These are phyloP conservation scores for Pollenia amentaria DNA, from an alignment of 2,888 invertebrate species.

Conservation along the genomic window DNA sequence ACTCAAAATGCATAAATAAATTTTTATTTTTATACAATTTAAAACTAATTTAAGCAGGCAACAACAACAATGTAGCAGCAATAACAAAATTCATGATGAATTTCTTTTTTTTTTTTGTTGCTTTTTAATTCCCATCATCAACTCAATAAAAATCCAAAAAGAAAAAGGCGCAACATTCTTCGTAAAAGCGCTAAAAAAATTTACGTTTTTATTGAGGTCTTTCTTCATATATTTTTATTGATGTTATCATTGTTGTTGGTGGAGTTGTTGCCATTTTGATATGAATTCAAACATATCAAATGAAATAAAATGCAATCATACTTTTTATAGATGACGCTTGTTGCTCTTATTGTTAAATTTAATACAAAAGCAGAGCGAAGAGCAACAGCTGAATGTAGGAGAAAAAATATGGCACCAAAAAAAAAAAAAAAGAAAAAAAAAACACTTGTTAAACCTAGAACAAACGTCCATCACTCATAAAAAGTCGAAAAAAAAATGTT, in stretches of 20 bases:
- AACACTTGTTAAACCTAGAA: slow-evolving; percentile 69
- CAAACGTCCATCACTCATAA: slow-evolving; percentile 67
- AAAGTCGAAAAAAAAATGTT: slow-evolving; percentile 24
- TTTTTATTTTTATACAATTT: slow-evolving; percentile 71
- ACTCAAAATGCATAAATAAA: slow-evolving; percentile 66
- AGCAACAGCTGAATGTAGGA: slow-evolving; percentile 45
- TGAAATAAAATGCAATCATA: slow-evolving; percentile 62
- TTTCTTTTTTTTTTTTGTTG: slow-evolving; percentile 55
- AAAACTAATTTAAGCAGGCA: slow-evolving; percentile 71
- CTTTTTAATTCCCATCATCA: slow-evolving; percentile 67
- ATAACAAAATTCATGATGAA: slow-evolving; percentile 61
- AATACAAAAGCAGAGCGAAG: slow-evolving; percentile 30
- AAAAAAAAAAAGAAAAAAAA: slow-evolving; percentile 52
- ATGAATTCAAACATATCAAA: slow-evolving; percentile 55
- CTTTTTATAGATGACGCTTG: slow-evolving; percentile 28
- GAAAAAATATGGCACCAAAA: slow-evolving; percentile 36
- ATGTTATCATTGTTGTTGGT: slow-evolving; percentile 29
- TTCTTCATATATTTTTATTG: slow-evolving; percentile 41
- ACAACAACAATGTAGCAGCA: slow-evolving; percentile 48
- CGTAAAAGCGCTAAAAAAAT: slow-evolving; percentile 63
- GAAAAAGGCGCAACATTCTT: slow-evolving; percentile 63
- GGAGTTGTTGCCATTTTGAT: slow-evolving; percentile 47
- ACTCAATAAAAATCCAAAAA: slow-evolving; percentile 59
- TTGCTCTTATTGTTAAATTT: slow-evolving; percentile 39
- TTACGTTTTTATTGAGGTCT: slow-evolving; percentile 69